Percentiles rank a stretch among this genome's conserved stretches.
Evolutionary conservation across 2,113 vertebrate genomes (phyloP).

Genomic region (Hippocampus zosterae): DNA sequence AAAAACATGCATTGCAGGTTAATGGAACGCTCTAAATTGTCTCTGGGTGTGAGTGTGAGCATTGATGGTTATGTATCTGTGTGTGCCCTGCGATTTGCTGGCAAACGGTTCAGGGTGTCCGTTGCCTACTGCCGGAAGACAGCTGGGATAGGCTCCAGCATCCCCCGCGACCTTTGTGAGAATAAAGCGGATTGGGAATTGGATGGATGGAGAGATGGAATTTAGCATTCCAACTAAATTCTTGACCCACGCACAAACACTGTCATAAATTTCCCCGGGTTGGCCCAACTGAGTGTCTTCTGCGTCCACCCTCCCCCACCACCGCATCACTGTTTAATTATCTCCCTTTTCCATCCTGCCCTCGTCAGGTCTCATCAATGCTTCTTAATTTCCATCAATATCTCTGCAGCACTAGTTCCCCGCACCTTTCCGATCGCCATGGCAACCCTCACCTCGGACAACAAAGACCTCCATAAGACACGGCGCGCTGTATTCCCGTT

Average conservation of each 20-base stretch:
- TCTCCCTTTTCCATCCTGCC: conserved; percentile 61
- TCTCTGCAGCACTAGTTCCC: conserved; percentile 53
- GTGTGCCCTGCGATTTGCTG: no score
- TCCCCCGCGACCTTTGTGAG: no score
- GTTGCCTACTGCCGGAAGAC: no score
- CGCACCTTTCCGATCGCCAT: conserved; percentile 70
- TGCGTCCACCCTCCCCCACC: conserved; percentile 6
- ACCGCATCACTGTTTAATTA: conserved; percentile 62
- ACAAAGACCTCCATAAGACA: conserved; percentile 73
- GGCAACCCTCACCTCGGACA: conserved; percentile 73
- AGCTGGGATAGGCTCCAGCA: no score
- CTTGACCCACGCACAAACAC: not conserved
- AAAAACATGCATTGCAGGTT: no score
- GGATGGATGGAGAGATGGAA: not conserved
- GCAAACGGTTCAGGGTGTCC: no score
- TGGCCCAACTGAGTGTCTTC: not conserved
- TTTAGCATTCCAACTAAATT: not conserved
- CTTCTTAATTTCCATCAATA: conserved; percentile 74
- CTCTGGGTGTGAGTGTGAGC: no score
- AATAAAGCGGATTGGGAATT: no score
- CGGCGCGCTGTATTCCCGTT: conserved; percentile 68
- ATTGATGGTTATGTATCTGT: no score
- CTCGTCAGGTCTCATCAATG: conserved; percentile 70
- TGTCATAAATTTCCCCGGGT: not conserved
- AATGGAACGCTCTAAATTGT: no score